These are phyloP conservation scores for Strigops habroptila DNA, from an alignment of 2,113 vertebrate species.

Conservation along the genomic window DNA sequence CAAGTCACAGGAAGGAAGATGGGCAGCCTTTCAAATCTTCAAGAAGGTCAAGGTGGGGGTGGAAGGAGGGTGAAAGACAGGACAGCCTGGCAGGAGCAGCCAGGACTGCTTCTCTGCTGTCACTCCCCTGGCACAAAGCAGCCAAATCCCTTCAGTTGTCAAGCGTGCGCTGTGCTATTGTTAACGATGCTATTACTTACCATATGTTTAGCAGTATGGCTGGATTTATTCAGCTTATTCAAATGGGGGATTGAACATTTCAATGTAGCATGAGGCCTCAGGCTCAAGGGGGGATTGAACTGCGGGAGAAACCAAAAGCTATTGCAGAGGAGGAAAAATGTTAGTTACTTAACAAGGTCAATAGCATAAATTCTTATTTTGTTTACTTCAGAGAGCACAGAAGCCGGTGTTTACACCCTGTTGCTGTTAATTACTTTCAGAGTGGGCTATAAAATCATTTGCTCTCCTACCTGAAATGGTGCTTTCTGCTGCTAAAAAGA, in stretches of 20 bases:
- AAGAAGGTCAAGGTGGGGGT: neutral
- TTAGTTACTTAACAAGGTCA: slow-evolving; percentile 47
- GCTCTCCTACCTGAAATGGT: neutral
- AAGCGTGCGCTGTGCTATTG: slow-evolving; percentile 45
- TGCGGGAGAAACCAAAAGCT: slow-evolving; percentile 17
- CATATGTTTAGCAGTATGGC: slow-evolving; percentile 59
- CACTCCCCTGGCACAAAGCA: slow-evolving; percentile 11
- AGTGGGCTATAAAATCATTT: neutral
- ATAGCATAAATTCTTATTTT: slow-evolving; percentile 52
- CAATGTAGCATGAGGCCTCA: neutral
- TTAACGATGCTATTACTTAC: slow-evolving; percentile 67
- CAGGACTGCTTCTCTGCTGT: slow-evolving; percentile 2
- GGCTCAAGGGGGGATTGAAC: neutral
- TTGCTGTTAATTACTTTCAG: slow-evolving; percentile 46
- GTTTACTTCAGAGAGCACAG: slow-evolving; percentile 13
- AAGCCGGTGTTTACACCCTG: neutral
- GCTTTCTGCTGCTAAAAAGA: slow-evolving; percentile 4
- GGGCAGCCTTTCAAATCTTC: slow-evolving; percentile 16
- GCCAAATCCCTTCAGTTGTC: slow-evolving; percentile 56
- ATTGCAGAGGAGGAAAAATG: slow-evolving; percentile 27
- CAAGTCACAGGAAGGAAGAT: neutral
- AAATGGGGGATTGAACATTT: neutral
- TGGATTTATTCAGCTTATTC: slow-evolving; percentile 47
- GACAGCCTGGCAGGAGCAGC: neutral
- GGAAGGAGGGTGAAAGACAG: neutral